Evolutionary conservation across 2,888 invertebrate genomes (phyloP).

Genomic region (Hoplodrina blanda): DNA sequence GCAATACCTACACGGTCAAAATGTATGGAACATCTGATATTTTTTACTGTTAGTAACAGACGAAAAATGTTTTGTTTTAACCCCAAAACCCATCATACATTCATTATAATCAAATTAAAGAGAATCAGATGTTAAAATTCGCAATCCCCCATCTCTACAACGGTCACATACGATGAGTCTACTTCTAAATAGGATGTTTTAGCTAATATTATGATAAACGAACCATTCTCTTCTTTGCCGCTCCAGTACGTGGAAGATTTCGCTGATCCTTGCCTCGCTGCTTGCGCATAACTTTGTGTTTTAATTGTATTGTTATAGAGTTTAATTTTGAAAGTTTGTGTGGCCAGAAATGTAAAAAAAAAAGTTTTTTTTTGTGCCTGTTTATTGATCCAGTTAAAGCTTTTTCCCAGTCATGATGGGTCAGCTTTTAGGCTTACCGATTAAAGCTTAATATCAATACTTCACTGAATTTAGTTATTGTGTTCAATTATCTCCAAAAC

Average conservation of each 20-base stretch:
- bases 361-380: background rate
- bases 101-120: too few relatives aligned
- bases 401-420: background rate
- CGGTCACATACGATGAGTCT: constrained; percentile 78
- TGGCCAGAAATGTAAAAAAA: background rate
- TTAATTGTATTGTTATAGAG: constrained; percentile 69
- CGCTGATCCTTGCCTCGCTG: constrained; percentile 88
- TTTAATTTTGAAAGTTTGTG: constrained; percentile 49
- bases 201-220: constrained; percentile 74
- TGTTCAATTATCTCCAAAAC: background rate
- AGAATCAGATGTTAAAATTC: constrained; percentile 13
- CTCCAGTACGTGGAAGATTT: constrained; percentile 88
- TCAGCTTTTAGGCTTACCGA: background rate
- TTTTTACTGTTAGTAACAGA: too few relatives aligned
- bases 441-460: background rate
- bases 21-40: too few relatives aligned
- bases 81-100: too few relatives aligned
- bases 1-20: too few relatives aligned
- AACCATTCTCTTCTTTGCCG: constrained; percentile 89
- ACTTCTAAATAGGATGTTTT: constrained; percentile 70
- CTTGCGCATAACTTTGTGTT: constrained; percentile 87
- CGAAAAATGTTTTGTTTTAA: too few relatives aligned
- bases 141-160: constrained; percentile 52
- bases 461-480: background rate
- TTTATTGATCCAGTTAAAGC: background rate